These are phyloP conservation scores for Platalea minor DNA, from an alignment of 2,797 vertebrate genomes.

Conservation along the genomic window DNA sequence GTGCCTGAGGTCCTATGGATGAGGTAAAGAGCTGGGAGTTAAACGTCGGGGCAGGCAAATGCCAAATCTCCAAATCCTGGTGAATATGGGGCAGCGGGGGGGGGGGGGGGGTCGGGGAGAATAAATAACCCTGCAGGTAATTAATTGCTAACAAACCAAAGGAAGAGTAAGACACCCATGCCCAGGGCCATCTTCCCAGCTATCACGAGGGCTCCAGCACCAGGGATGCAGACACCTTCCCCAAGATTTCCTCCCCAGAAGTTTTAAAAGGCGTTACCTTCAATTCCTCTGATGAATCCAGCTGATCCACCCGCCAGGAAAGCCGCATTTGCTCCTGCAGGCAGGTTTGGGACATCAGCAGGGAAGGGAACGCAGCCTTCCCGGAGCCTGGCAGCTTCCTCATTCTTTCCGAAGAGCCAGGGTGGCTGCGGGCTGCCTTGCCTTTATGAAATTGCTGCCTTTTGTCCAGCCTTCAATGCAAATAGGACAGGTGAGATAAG, in stretches of 20 bases:
- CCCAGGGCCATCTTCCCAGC: not conserved
- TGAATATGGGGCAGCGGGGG: not conserved
- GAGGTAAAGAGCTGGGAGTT: not conserved
- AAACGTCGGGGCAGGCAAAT: not conserved
- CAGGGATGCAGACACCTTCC: not conserved
- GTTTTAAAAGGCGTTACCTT: conserved; percentile 21
- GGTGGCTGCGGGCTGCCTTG: not conserved
- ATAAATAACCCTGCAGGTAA: not conserved
- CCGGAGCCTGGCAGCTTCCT: not conserved
- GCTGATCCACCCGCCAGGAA: not conserved
- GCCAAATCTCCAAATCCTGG: not conserved
- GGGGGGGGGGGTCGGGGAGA: too few species aligned
- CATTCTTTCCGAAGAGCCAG: not conserved
- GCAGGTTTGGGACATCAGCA: not conserved
- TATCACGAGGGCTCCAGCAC: accelerated
- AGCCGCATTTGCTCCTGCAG: not conserved
- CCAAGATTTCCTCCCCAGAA: not conserved
- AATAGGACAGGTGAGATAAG: not conserved
- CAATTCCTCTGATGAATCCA: not conserved
- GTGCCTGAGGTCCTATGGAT: accelerated
- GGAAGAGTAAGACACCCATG: not conserved
- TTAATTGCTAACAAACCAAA: not conserved
- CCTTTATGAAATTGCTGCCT: conserved; percentile 25
- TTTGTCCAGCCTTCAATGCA: not conserved
- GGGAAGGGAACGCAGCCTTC: not conserved